Evolutionary conservation across 2,113 vertebrate genomes (phyloP), one percentile per base, ranked within the genome.

Genomic region (Boulengeromyrus knoepffleri): DNA sequence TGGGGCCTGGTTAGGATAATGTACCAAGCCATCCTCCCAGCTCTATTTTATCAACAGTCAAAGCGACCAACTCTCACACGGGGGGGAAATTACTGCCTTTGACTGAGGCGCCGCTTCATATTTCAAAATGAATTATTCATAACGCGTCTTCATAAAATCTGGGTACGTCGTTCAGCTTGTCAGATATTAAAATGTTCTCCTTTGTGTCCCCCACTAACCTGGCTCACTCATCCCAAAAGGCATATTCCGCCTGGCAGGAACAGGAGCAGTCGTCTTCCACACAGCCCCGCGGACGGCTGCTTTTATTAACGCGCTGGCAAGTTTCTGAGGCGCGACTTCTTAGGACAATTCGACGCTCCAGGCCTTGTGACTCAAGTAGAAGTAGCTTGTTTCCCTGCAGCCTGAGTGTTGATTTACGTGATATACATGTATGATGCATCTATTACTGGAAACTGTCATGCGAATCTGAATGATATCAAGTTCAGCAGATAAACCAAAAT

Each of bases 71-170:
- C 52, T 27, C 62, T 86, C 47, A 88, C 27, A 27, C 17, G 17
- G 88, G 62, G 84, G 62, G 31, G 47, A 89, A 89, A 47, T 80
- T 87, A 83, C 50, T 62, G 88, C 88, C 74, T 88, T 91, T 89
- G 36, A 89, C 85, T 91, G 89, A 89, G 88, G 74, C 53, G 62
- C 87, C n/a, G 77, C 88, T 89, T 87, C 46, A 89, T 88, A 91
- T 88, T 89, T 89, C 47, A 83, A 15, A 13, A 80, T 91, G 88
- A 91, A 91, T 91, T 53, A 91, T 91, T 91, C 62, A 91, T 89
- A 46, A 45, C 42, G 62, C 45, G 49, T 87, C 50, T 80, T 89
- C 86, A 88, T 83, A 88, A 87, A 58, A 89, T 91, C 47, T 36
- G 49, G 84, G 58, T 58, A 39, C 87, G 84, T 50, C 24, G 66